These are phyloP conservation scores for Lithosia quadra DNA, from an alignment of 2,888 invertebrate species.

Conservation along the genomic window DNA sequence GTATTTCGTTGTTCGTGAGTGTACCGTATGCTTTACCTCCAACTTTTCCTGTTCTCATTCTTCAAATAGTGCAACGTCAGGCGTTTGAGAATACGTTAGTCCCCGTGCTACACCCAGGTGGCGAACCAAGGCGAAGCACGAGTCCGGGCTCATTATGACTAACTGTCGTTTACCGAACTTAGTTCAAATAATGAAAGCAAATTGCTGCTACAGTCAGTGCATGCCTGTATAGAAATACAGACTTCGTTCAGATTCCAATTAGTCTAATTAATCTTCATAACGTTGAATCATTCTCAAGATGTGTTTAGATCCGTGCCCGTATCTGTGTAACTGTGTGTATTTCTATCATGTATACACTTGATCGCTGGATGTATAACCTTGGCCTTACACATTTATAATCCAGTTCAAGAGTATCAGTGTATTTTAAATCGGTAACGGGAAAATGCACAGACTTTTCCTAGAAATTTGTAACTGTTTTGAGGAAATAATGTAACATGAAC, in stretches of 20 bases:
- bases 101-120: too few species aligned
- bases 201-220: slow-evolving; percentile 1
- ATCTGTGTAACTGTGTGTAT: slow-evolving; percentile 33
- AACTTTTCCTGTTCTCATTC: too few species aligned
- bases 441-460: slow-evolving; percentile 23
- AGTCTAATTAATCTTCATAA: slow-evolving; percentile 27
- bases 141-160: too few species aligned
- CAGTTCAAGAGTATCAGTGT: slow-evolving; percentile 41
- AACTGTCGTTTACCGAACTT: background rate
- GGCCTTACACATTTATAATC: slow-evolving; percentile 55
- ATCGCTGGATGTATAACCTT: slow-evolving; percentile 58
- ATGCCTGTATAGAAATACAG: slow-evolving; percentile 7
- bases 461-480: slow-evolving; percentile 8
- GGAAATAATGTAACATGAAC: slow-evolving; percentile 2
- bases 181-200: background rate
- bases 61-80: too few species aligned
- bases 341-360: slow-evolving; percentile 48
- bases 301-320: slow-evolving; percentile 16
- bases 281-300: slow-evolving; percentile 30
- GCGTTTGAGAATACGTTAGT: too few species aligned
- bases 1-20: too few species aligned
- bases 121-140: too few species aligned
- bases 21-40: too few species aligned
- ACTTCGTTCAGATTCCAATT: slow-evolving; percentile 9
- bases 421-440: slow-evolving; percentile 34